Conservation (phyloP, 2,797 vertebrate genomes). For the Masticophis lateralis region DNA sequence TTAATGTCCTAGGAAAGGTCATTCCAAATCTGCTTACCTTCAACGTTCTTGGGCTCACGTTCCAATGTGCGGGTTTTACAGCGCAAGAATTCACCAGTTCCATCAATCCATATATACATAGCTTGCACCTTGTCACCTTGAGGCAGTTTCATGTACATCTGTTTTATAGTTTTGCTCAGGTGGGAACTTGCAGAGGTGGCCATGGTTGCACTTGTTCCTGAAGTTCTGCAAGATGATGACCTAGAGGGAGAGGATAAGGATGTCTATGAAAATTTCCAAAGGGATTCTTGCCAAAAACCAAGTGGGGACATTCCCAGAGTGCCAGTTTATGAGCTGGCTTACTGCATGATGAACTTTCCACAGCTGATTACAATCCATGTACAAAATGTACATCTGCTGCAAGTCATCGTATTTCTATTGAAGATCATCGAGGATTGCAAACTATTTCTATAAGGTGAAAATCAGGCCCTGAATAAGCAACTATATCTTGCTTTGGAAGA, state of each 20-base stretch:
- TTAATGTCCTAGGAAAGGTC: neutral
- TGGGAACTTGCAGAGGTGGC: constrained; percentile 87
- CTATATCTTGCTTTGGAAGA: neutral
- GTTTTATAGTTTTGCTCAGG: constrained; percentile 92
- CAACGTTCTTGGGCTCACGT: constrained; percentile 87
- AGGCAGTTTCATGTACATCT: constrained; percentile 90
- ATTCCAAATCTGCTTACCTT: constrained; percentile 76
- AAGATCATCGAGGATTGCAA: neutral
- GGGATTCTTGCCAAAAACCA: neutral
- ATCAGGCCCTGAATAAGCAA: neutral
- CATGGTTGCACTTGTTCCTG: constrained; percentile 73
- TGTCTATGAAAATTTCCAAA: neutral
- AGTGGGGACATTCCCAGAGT: neutral
- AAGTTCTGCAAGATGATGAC: constrained; percentile 46
- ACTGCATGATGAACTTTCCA: neutral
- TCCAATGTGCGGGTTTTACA: constrained; percentile 96
- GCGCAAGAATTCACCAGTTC: constrained; percentile 90
- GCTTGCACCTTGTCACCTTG: constrained; percentile 92
- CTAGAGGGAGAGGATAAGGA: neutral
- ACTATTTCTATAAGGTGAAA: neutral
- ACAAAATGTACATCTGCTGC: neutral
- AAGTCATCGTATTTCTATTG: neutral
- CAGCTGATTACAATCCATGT: neutral
- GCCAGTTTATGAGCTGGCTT: neutral
- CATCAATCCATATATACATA: constrained; percentile 98